phyloP scores from a whole-genome alignment of 2,888 invertebrate genomes.

The Ceramica pisi region DNA sequence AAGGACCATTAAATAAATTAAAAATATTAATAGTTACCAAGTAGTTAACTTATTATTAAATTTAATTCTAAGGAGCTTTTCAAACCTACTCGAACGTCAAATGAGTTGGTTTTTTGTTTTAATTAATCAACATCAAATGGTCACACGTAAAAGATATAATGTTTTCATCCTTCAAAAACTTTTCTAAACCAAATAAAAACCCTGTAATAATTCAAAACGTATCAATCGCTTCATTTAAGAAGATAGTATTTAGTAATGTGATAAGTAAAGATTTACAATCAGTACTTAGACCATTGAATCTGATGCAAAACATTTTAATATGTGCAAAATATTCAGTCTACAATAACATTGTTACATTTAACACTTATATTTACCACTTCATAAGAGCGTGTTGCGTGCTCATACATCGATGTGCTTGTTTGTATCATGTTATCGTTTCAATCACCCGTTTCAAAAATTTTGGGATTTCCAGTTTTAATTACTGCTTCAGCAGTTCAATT shows the following conservation, averaged over 20 bases:
- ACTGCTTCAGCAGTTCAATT: not conserved
- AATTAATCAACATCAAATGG: not conserved
- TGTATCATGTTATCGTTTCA: not conserved
- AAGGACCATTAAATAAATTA: no score
- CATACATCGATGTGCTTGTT: not conserved
- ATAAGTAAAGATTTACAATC: not conserved
- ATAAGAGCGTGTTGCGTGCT: not conserved
- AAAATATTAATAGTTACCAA: no score
- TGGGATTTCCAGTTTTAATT: not conserved
- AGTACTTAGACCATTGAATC: not conserved
- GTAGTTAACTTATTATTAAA: no score
- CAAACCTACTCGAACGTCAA: no score
- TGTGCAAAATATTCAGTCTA: conserved; percentile 19
- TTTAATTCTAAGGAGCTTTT: no score
- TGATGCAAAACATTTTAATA: conserved; percentile 15
- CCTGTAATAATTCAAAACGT: not conserved
- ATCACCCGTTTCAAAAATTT: not conserved
- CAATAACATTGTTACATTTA: conserved; percentile 4
- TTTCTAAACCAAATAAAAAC: not conserved
- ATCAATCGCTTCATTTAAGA: not conserved
- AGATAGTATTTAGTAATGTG: not conserved
- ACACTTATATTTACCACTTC: not conserved
- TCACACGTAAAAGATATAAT: not conserved
- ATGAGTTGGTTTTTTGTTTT: no score
- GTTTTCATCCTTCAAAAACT: not conserved